Percentiles rank a stretch among this genome's conserved stretches.
These are phyloP conservation scores for Romanogobio albipinnatus DNA, from an alignment of 2,113 vertebrate species.

Conservation along the genomic window DNA sequence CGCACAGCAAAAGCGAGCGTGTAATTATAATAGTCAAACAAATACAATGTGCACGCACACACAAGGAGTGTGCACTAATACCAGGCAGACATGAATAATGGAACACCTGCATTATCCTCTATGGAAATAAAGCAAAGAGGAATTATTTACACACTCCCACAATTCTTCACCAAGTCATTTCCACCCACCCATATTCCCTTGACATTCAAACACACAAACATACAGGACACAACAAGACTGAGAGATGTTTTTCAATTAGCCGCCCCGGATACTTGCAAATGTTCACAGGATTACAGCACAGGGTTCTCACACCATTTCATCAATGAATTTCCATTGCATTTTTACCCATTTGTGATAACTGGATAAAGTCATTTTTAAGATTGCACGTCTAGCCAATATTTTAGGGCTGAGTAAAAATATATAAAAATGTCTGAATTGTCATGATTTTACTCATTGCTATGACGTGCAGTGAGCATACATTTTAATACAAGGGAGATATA, in stretches of 20 bases:
- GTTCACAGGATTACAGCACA: background rate
- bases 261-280: background rate
- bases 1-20: constrained; percentile 3
- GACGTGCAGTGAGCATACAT: too few relatives aligned
- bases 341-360: background rate
- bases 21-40: constrained; percentile 22
- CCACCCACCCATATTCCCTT: constrained; percentile 17
- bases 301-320: constrained; percentile 1
- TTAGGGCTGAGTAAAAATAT: background rate
- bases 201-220: constrained; percentile 25
- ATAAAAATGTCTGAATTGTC: background rate
- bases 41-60: background rate
- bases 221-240: constrained; percentile 15
- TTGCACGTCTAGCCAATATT: background rate
- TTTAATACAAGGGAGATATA: too few relatives aligned
- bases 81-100: constrained; percentile 22
- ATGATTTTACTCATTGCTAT: too few relatives aligned
- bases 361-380: background rate
- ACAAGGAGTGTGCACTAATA: background rate
- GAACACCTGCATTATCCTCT: constrained; percentile 26
- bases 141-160: constrained; percentile 37
- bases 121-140: constrained; percentile 11
- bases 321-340: background rate
- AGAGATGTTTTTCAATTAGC: constrained; percentile 35
- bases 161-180: constrained; percentile 27